Percentiles rank a stretch among this genome's conserved stretches.
These are phyloP conservation scores for Papilio protenor DNA, from an alignment of 2,888 invertebrate genomes.

Conservation along the genomic window DNA sequence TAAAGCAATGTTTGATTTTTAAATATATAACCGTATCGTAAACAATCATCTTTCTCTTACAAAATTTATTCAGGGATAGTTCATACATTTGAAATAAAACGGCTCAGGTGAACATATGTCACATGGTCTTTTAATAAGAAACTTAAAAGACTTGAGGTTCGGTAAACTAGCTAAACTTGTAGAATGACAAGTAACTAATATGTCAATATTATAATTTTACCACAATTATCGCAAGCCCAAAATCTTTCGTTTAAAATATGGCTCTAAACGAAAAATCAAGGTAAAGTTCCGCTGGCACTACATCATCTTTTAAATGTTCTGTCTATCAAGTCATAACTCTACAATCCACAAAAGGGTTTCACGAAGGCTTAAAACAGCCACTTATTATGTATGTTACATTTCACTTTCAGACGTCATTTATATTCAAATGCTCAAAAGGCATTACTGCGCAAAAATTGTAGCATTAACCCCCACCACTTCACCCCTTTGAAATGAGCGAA, in stretches of 20 bases:
- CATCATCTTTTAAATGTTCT: slow-evolving; percentile 33
- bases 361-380: slow-evolving; percentile 83
- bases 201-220: not conserved
- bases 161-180: not conserved
- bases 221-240: not conserved
- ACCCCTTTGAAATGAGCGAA: slow-evolving; percentile 76
- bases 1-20: not conserved
- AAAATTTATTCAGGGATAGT: not conserved
- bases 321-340: slow-evolving; percentile 58
- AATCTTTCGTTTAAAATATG: not conserved
- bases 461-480: slow-evolving; percentile 63
- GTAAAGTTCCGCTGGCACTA: not conserved
- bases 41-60: not conserved
- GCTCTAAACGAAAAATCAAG: not conserved
- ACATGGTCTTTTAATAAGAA: not conserved
- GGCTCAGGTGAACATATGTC: not conserved
- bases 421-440: slow-evolving; percentile 84
- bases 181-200: too few species aligned
- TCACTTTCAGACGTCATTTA: slow-evolving; percentile 85
- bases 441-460: slow-evolving; percentile 83
- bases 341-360: slow-evolving; percentile 82
- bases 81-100: not conserved
- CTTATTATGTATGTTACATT: slow-evolving; percentile 85
- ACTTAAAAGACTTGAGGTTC: not conserved
- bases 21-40: not conserved